phyloP scores from a whole-genome alignment of 2,888 invertebrate genomes.

The Protonemura montana region DNA sequence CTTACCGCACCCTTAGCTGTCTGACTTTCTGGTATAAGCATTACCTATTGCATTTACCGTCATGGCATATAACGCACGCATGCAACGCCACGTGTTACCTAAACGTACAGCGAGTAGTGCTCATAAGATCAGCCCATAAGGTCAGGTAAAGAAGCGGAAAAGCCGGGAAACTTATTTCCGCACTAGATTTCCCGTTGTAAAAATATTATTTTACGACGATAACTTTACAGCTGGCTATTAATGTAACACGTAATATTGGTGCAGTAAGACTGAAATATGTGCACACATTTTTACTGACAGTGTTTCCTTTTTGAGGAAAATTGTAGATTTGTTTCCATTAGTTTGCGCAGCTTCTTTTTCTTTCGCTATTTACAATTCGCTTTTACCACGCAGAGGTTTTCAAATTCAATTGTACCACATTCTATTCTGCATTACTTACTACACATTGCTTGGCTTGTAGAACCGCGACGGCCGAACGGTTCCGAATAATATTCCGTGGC shows the following conservation, averaged over 20 bases:
- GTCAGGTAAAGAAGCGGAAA: background rate
- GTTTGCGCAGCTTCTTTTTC: background rate
- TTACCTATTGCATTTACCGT: background rate
- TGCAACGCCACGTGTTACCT: background rate
- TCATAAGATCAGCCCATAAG: background rate
- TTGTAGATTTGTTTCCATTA: slow-evolving; percentile 3
- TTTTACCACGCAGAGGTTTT: background rate
- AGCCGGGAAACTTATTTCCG: background rate
- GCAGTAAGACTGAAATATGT: slow-evolving; percentile 7
- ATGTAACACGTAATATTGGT: background rate
- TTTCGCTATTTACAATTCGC: background rate
- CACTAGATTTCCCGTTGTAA: background rate
- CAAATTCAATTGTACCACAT: background rate
- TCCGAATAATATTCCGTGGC: background rate
- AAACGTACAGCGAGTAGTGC: background rate
- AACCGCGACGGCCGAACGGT: background rate
- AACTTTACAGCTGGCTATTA: background rate
- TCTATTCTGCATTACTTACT: background rate
- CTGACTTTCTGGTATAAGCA: background rate
- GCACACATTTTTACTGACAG: background rate
- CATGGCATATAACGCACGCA: background rate
- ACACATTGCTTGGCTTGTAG: background rate
- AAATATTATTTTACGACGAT: background rate
- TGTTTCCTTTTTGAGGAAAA: background rate
- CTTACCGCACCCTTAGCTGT: background rate